Evolutionary conservation across 2,797 vertebrate genomes (phyloP).

Genomic region (Phyllotis vaccarum): DNA sequence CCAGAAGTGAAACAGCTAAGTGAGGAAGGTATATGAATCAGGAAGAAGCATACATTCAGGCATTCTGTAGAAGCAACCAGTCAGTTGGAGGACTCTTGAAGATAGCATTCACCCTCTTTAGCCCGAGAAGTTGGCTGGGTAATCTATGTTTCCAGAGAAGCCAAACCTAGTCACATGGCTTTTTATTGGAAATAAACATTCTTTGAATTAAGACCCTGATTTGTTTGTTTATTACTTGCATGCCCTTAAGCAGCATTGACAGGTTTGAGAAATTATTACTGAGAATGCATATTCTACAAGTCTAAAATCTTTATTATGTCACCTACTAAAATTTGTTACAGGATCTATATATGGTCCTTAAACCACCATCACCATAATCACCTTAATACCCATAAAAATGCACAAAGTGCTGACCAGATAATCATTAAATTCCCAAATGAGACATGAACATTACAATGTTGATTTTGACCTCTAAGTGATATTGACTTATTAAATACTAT

Average conservation of each 20-base stretch:
- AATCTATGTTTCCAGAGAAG: background rate
- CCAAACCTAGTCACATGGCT: background rate
- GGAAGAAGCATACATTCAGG: no score
- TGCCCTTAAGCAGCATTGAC: background rate
- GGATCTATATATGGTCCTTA: background rate
- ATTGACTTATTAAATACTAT: background rate
- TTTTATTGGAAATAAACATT: background rate
- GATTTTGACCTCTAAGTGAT: background rate
- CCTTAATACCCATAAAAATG: background rate
- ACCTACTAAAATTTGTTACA: background rate
- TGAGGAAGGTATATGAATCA: no score
- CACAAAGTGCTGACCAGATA: background rate
- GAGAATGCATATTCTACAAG: background rate
- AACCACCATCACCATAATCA: background rate
- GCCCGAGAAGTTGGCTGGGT: no score
- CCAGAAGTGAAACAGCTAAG: no score
- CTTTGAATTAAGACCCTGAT: background rate
- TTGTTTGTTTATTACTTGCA: background rate
- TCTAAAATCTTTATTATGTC: background rate
- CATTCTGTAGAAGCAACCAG: no score
- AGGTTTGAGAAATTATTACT: background rate
- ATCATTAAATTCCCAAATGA: background rate
- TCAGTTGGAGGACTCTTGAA: no score
- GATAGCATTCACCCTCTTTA: no score
- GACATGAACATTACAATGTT: background rate